Conservation (phyloP, 2,113 vertebrate species). For the Nettapus auritus region DNA sequence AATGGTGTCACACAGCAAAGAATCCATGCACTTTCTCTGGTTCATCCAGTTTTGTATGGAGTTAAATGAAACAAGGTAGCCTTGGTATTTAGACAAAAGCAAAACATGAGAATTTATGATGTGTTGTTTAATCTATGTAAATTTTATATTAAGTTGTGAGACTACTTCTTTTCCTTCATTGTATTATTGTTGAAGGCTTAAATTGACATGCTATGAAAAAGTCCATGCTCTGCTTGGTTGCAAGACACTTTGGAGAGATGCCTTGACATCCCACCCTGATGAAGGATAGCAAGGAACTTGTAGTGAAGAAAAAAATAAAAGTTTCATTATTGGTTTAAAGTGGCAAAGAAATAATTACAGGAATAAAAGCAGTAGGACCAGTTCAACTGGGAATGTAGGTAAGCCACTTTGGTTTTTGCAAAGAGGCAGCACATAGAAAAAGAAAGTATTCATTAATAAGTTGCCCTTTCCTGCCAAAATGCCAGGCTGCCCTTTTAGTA, state of each 20-base stretch:
- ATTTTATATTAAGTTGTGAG: not conserved
- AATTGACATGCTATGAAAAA: not conserved
- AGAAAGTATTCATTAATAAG: not conserved
- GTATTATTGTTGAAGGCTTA: not conserved
- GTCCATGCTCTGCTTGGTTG: not conserved
- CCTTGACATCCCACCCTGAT: not conserved
- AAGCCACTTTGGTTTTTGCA: not conserved
- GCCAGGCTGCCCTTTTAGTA: conserved; percentile 39
- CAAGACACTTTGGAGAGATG: not conserved
- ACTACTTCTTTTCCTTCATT: not conserved
- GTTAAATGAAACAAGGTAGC: not conserved
- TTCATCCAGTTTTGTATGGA: not conserved
- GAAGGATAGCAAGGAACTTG: not conserved
- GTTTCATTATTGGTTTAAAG: not conserved
- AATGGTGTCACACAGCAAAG: not conserved
- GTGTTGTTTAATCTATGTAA: not conserved
- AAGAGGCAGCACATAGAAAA: not conserved
- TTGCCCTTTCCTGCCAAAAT: conserved; percentile 48
- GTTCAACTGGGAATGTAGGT: not conserved
- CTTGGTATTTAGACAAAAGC: not conserved
- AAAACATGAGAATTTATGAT: not conserved
- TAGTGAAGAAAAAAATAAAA: not conserved
- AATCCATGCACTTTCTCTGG: not conserved
- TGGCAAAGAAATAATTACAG: not conserved
- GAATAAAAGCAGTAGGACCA: not conserved